Percentiles rank a stretch among this genome's conserved stretches.
Conservation (phyloP, 2,797 vertebrate genomes). For the Benthosema pterotum region DNA sequence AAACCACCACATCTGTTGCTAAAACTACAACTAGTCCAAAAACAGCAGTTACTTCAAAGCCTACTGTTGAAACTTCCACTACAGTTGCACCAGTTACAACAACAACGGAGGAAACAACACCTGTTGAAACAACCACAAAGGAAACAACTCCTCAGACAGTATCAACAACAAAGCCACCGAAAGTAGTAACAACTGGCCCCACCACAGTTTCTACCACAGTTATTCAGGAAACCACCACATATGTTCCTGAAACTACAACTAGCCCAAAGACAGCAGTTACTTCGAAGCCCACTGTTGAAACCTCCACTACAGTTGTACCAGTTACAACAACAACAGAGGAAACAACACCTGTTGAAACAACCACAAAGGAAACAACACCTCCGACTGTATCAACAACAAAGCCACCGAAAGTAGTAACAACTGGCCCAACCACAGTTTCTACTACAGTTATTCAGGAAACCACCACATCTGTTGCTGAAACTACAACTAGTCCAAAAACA, state of each 20-base stretch:
- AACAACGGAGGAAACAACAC: neutral
- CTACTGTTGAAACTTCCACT: neutral
- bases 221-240: conserved; percentile 10
- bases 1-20: neutral
- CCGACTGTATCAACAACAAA: conserved; percentile 12
- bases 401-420: conserved; percentile 6
- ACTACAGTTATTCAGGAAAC: conserved; percentile 15
- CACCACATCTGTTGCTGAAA: conserved; percentile 3
- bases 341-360: neutral
- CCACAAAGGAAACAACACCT: conserved; percentile 10
- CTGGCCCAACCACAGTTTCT: conserved; percentile 1
- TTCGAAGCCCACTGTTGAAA: neutral
- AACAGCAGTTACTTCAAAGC: conserved; percentile 1
- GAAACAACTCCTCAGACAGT: conserved; percentile 6
- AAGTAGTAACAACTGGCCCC: neutral
- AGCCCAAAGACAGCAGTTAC: conserved; percentile 2
- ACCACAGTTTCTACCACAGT: conserved; percentile 13
- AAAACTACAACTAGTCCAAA: neutral
- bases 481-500: conserved; percentile 1
- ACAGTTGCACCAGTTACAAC: neutral
- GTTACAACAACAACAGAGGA: too few species aligned
- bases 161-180: conserved; percentile 18
- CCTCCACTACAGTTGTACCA: too few species aligned
- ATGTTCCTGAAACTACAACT: neutral
- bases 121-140: neutral